Evolutionary conservation across 2,888 invertebrate genomes (phyloP), one percentile per base, ranked within the genome.

Genomic region (Noctua janthe): DNA sequence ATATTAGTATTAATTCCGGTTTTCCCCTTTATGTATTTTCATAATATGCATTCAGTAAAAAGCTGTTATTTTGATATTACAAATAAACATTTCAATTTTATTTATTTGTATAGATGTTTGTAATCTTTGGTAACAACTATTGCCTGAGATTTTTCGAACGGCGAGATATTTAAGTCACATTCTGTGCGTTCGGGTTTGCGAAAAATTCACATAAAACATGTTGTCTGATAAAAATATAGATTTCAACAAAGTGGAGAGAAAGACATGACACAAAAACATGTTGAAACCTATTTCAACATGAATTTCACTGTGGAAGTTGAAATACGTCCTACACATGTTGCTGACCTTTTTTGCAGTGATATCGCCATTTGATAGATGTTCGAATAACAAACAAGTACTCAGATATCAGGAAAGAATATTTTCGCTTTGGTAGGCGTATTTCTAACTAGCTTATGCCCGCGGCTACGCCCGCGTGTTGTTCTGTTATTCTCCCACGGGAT

Each of bases 51-150:
- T 43, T 8, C 47, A 47, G 10, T 39, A 43, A 43, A 43, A 43
- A 43, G 43, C 43, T 11, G 47, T 10, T 47, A 11, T 11, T 47
- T 47, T 11, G 47, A 47, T 47, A 10, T 47, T 47, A 47, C 47
- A 47, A 47, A 47, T 10, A 47, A 10, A 47, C 10, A 47, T 1
- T 11, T 47, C 10, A 47, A 11, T 47, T 47, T 47, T 47, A 47
- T 47, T 47, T 47, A 47, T 11, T 11, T 47, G 47, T 47, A 13
- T 11, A 13, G 13, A 49, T 80, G 66, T 54, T 83, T 29, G 35
- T 56, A 67, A 75, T 73, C 72, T 86, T 88, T 80, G 79, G 78
- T 84, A 76, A 39, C 43, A 76, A 78, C 71, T 76, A 64, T 47
- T 77, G 72, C 54, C n/a, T 71, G 54, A 43, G 51, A 64, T 35